Conservation (phyloP, 1,140 invertebrate species). For the Cydia amplana region DNA sequence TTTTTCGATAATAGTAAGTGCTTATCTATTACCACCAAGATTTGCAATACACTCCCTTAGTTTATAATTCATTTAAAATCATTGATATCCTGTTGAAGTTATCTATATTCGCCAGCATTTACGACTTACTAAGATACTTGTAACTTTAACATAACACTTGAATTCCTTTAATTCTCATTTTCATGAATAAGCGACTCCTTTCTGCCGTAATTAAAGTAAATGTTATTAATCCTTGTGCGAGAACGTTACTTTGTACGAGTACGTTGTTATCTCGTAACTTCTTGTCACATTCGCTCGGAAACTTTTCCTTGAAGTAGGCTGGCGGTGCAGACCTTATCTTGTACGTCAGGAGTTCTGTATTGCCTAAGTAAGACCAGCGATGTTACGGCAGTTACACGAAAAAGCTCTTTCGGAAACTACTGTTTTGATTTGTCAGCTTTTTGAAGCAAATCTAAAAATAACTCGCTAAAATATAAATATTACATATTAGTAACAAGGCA, state of each 20-base stretch:
- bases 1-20: too few species aligned
- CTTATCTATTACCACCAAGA: too few species aligned
- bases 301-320: conserved; percentile 20
- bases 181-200: background rate
- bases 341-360: background rate
- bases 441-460: background rate
- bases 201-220: background rate
- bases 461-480: background rate
- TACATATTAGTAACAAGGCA: background rate
- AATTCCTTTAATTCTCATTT: background rate
- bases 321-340: background rate
- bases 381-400: background rate
- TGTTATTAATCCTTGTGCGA: background rate
- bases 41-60: too few species aligned
- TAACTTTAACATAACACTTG: too few species aligned
- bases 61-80: too few species aligned
- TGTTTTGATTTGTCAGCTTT: background rate
- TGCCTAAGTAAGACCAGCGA: background rate
- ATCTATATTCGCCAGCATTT: background rate
- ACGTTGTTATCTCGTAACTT: conserved; percentile 5
- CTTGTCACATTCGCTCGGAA: conserved; percentile 9
- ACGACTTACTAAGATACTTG: background rate
- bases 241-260: background rate
- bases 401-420: background rate
- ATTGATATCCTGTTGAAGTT: too few species aligned